Conservation (phyloP, 2,888 invertebrate species). For the Deilephila porcellus region DNA sequence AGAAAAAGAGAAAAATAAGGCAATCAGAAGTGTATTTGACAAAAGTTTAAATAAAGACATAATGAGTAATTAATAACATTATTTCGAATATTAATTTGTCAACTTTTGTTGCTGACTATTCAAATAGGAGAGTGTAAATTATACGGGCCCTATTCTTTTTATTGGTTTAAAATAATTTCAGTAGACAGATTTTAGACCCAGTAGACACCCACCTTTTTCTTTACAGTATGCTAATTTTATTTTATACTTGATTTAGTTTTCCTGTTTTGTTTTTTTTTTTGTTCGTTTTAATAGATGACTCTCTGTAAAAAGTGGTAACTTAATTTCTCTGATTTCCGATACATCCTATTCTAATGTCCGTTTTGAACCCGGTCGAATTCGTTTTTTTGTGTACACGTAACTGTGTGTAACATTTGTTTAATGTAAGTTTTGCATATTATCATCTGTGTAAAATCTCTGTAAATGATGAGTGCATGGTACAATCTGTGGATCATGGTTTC, state of each 20-base stretch:
- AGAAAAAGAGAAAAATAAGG: no score
- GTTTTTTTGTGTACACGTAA: conserved; percentile 20
- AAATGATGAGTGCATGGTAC: conserved; percentile 29
- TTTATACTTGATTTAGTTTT: conserved; percentile 29
- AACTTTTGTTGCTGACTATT: background rate
- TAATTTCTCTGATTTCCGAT: conserved; percentile 77
- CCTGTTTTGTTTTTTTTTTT: conserved; percentile 32
- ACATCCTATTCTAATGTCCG: conserved; percentile 41
- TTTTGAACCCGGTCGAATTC: conserved; percentile 5
- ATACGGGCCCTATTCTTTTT: background rate
- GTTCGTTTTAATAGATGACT: conserved; percentile 52
- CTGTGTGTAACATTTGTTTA: conserved; percentile 60
- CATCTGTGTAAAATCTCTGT: conserved; percentile 30
- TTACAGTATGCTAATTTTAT: conserved; percentile 32
- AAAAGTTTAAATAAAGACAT: no score
- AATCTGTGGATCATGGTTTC: conserved; percentile 13
- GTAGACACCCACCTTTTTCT: conserved; percentile 16
- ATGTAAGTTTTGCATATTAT: conserved; percentile 71
- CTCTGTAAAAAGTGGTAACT: conserved; percentile 78
- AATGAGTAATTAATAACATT: no score
- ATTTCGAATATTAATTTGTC: no score
- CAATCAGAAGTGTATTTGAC: no score
- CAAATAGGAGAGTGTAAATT: background rate
- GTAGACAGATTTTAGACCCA: background rate
- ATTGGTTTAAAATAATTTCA: background rate